phyloP scores from a whole-genome alignment of 2,888 invertebrate species.

The Pachydiplax longipennis region DNA sequence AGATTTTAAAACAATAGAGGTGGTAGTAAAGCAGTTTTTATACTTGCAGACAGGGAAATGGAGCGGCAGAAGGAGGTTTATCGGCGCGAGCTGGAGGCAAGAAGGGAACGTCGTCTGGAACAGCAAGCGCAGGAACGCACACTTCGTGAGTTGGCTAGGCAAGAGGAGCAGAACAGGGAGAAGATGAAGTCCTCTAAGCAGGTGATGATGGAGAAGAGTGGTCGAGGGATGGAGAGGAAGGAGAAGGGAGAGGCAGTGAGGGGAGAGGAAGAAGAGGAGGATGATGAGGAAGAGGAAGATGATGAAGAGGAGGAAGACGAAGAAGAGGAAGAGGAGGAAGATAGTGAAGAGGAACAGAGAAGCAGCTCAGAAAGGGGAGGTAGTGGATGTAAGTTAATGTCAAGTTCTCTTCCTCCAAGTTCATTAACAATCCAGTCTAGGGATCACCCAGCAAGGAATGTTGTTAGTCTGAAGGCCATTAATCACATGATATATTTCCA shows the following conservation, averaged over 20 bases:
- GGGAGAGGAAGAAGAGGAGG: conserved; percentile 60
- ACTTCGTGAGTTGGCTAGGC: conserved; percentile 36
- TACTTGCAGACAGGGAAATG: conserved; percentile 72
- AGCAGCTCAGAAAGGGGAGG: neutral
- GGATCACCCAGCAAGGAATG: no score
- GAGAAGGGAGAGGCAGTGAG: conserved; percentile 59
- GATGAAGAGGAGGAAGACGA: conserved; percentile 45
- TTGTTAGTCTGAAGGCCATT: no score
- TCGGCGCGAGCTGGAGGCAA: conserved; percentile 75
- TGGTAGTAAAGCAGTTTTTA: neutral
- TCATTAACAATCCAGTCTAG: no score
- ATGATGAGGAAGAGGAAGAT: conserved; percentile 51
- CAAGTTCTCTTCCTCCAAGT: neutral
- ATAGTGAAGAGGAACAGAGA: neutral
- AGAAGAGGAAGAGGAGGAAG: conserved; percentile 17
- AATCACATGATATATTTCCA: no score
- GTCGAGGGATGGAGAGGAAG: conserved; percentile 24
- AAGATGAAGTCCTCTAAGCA: conserved; percentile 38
- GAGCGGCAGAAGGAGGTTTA: conserved; percentile 79
- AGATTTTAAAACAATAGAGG: no score
- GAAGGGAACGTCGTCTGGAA: conserved; percentile 66
- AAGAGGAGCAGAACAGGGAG: conserved; percentile 32
- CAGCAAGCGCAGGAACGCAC: conserved; percentile 52
- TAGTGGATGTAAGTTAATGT: neutral
- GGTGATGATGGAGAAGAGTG: neutral